Percentiles rank a stretch among this genome's conserved stretches.
phyloP scores from a whole-genome alignment of 2,113 vertebrate species.

The Pachycephala philippinensis region DNA sequence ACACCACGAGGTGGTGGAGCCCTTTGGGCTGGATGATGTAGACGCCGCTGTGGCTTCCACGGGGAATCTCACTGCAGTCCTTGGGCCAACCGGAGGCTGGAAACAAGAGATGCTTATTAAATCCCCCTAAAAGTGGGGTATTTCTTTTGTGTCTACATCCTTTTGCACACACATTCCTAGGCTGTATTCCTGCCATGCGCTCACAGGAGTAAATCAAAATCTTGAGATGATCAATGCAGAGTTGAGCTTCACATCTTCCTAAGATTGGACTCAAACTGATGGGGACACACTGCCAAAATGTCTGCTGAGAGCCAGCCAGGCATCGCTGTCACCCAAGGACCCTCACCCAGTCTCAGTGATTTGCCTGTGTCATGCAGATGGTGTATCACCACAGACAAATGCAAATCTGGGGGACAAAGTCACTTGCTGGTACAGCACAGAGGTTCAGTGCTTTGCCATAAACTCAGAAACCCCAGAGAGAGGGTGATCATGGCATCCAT shows the following conservation, averaged over 20 bases:
- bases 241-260: not conserved
- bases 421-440: not conserved
- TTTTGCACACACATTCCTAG: not conserved
- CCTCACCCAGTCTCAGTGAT: not conserved
- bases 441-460: not conserved
- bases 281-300: not conserved
- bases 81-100: slow-evolving; percentile 26
- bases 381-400: not conserved
- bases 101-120: not conserved
- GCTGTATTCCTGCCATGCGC: not conserved
- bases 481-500: not conserved
- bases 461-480: not conserved
- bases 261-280: not conserved
- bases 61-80: slow-evolving; percentile 47
- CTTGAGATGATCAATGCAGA: not conserved
- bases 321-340: not conserved
- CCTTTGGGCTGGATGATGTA: slow-evolving; percentile 62
- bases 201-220: not conserved
- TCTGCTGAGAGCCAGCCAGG: not conserved
- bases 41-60: slow-evolving; percentile 9
- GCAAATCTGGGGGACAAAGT: not conserved
- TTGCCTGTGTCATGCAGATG: not conserved
- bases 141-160: not conserved
- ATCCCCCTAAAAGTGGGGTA: not conserved
- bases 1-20: slow-evolving; percentile 48